These are phyloP conservation scores for Rhynchomys soricoides DNA, from an alignment of 2,113 vertebrate species.

Conservation along the genomic window DNA sequence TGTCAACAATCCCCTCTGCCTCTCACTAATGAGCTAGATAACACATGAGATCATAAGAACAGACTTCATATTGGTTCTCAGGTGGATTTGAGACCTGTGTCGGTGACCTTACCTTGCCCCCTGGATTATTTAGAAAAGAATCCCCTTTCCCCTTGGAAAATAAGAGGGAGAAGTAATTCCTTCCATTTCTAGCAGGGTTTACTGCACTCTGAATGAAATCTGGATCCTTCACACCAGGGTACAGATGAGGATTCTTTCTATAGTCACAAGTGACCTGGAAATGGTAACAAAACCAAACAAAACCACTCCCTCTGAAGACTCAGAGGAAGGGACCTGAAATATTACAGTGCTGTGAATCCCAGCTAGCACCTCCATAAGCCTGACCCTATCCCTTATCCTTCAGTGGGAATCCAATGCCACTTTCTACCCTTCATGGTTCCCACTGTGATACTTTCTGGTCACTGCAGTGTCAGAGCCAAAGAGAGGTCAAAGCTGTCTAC, in stretches of 20 bases:
- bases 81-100: neutral
- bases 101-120: neutral
- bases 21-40: rapidly evolving
- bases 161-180: neutral
- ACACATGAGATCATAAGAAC: neutral
- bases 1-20: neutral
- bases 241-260: neutral
- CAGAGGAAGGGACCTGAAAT: neutral
- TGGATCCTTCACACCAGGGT: neutral
- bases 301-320: neutral
- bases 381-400: neutral
- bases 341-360: neutral
- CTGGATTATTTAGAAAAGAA: neutral
- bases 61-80: neutral
- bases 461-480: neutral
- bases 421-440: neutral
- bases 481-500: too few relatives aligned
- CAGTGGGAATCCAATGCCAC: neutral
- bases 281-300: neutral
- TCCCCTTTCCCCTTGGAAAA: too few relatives aligned
- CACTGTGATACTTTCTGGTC: neutral
- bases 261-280: neutral
- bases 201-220: neutral
- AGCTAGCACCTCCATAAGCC: neutral
- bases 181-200: neutral